Conservation (phyloP, 1,140 invertebrate genomes). For the Ladona fulva region DNA sequence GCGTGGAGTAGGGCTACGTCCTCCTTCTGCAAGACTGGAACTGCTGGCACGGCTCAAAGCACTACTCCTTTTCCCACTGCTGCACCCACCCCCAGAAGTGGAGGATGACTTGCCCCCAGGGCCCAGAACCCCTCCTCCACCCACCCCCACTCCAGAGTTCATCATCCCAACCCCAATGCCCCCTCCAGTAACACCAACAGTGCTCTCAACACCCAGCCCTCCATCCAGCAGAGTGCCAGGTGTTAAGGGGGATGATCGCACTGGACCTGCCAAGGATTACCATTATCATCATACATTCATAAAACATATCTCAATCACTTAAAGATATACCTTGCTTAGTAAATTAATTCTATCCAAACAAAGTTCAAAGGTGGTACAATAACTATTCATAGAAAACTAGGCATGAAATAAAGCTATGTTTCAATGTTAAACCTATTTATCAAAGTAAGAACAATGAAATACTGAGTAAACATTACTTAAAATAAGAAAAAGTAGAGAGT, state of each 20-base stretch:
- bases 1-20: slow-evolving; percentile 65
- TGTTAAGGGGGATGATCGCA: slow-evolving; percentile 31
- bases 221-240: slow-evolving; percentile 28
- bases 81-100: slow-evolving; percentile 33
- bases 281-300: too few relatives aligned
- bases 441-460: too few relatives aligned
- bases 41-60: slow-evolving; percentile 83
- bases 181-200: neutral
- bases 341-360: too few relatives aligned
- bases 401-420: too few relatives aligned
- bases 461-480: too few relatives aligned
- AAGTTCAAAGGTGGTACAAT: too few relatives aligned
- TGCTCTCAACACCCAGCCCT: slow-evolving; percentile 19
- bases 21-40: slow-evolving; percentile 67
- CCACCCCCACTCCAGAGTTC: neutral
- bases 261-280: slow-evolving; percentile 21
- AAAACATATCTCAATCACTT: too few relatives aligned
- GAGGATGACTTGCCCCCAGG: neutral
- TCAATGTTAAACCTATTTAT: too few relatives aligned
- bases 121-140: neutral
- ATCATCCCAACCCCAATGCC: neutral
- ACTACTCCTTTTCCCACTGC: slow-evolving; percentile 78
- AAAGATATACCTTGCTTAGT: too few relatives aligned
- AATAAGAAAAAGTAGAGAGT: too few relatives aligned
- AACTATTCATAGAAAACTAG: too few relatives aligned